These are phyloP conservation scores for Saimiri boliviensis DNA, from an alignment of 2,113 vertebrate species.

Conservation along the genomic window DNA sequence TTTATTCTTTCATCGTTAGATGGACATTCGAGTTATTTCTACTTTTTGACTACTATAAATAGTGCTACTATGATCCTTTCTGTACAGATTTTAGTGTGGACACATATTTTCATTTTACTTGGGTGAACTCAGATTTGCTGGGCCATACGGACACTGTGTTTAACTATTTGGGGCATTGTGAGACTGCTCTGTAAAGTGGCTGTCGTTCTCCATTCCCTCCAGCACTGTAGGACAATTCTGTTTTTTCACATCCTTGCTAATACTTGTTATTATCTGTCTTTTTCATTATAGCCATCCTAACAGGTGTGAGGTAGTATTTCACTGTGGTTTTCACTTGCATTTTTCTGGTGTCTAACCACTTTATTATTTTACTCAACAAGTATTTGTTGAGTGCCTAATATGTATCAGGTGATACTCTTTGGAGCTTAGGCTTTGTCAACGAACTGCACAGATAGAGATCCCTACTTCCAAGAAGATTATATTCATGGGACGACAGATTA, in stretches of 20 bases:
- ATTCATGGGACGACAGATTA: neutral
- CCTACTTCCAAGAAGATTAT: neutral
- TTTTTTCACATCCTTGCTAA: neutral
- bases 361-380: neutral
- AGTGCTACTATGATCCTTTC: neutral
- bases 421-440: neutral
- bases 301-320: neutral
- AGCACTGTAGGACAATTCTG: neutral
- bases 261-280: neutral
- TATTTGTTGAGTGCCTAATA: neutral
- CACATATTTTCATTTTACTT: neutral
- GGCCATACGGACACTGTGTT: neutral
- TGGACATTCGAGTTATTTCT: neutral
- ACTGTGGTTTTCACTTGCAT: neutral
- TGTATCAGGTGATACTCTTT: neutral
- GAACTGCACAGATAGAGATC: neutral
- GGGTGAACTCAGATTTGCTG: neutral
- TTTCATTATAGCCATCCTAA: neutral
- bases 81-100: neutral
- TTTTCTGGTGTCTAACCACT: neutral
- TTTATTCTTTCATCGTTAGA: neutral
- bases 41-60: neutral
- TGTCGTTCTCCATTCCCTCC: neutral
- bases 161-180: neutral
- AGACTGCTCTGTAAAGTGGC: neutral